Base-by-base conservation (phyloP, 1,140 invertebrate species). In the Nixonia krombeini region DNA sequence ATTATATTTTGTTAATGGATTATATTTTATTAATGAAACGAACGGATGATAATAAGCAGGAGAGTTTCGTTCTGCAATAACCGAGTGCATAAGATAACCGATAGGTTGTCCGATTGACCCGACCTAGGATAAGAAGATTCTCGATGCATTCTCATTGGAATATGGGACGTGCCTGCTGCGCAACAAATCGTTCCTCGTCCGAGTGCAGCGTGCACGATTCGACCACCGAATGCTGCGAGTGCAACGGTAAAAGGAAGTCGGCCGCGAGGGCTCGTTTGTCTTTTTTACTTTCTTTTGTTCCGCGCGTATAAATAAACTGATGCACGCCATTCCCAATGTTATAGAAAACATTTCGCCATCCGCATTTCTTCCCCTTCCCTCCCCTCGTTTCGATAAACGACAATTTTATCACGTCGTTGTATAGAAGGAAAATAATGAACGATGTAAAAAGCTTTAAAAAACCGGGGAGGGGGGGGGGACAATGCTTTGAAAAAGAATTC, bases 61-160 rank as follows among this genome's bases (percentile, higher is more conserved):
- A n/a, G n/a, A n/a, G n/a, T n/a, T n/a, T n/a, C n/a, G n/a, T 31
- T 51, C 50, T 46, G 31, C 52, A 38, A 47, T 53, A 42, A 50
- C 53, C 49, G 55, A 49, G 49, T 49, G 38, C 41, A 33, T 16
- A 35, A 31, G 57, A 58, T 58, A 25, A 33, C 33, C 50, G 58
- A 67, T 64, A 29, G 58, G 35, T 42, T 61, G 67, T 42, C 62
- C 67, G 62, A 70, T 61, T 70, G 55, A 72, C 69, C 58, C 50
- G 64, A 68, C 69, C 64, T 72, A 64, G 58, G 64, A 64, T 55
- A 72, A 72, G 40, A 44, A 38, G 41, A 40, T 44, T 62, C 58
- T 45, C 50, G 42, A 56, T 61, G 64, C 57, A 67, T 52, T 65
- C 55, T 49, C 49, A 58, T 66, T 68, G 46, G 50, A 51, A 61